Percentiles rank a stretch among this genome's conserved stretches.
phyloP scores from a whole-genome alignment of 2,888 invertebrate genomes.

The Fabriciana adippe region DNA sequence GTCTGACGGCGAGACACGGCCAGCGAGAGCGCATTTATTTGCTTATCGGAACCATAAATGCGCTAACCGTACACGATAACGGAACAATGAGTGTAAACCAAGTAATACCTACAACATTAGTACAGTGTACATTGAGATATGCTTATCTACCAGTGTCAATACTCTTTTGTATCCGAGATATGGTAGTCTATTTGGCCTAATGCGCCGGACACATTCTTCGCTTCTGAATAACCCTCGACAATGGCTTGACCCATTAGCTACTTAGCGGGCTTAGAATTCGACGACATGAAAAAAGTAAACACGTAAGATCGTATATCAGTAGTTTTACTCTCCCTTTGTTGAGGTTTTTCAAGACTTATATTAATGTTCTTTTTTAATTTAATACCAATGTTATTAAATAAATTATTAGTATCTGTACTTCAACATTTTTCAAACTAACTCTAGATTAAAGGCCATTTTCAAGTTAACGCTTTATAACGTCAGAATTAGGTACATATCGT shows the following conservation, averaged over 20 bases:
- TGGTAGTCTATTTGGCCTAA: conserved; percentile 75
- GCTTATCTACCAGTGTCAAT: conserved; percentile 78
- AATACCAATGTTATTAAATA: too few species aligned
- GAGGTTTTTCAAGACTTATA: neutral
- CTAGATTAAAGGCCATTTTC: too few species aligned
- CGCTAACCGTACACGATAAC: conserved; percentile 75
- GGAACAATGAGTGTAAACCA: conserved; percentile 76
- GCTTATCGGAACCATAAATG: conserved; percentile 76
- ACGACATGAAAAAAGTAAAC: conserved; percentile 6
- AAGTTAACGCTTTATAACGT: too few species aligned
- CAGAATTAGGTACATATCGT: too few species aligned
- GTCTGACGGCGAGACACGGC: conserved; percentile 36
- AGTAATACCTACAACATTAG: conserved; percentile 57
- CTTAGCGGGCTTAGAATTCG: conserved; percentile 27
- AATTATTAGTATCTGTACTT: too few species aligned
- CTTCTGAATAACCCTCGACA: conserved; percentile 69
- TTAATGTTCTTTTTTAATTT: too few species aligned
- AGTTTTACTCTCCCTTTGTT: neutral
- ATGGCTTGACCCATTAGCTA: conserved; percentile 68
- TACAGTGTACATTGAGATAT: conserved; percentile 68
- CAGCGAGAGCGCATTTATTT: conserved; percentile 59
- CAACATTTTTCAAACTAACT: too few species aligned
- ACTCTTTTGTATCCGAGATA: conserved; percentile 79
- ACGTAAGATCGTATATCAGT: neutral
- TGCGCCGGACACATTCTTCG: conserved; percentile 71